phyloP scores from a whole-genome alignment of 2,113 vertebrate species.

The Tiliqua scincoides region DNA sequence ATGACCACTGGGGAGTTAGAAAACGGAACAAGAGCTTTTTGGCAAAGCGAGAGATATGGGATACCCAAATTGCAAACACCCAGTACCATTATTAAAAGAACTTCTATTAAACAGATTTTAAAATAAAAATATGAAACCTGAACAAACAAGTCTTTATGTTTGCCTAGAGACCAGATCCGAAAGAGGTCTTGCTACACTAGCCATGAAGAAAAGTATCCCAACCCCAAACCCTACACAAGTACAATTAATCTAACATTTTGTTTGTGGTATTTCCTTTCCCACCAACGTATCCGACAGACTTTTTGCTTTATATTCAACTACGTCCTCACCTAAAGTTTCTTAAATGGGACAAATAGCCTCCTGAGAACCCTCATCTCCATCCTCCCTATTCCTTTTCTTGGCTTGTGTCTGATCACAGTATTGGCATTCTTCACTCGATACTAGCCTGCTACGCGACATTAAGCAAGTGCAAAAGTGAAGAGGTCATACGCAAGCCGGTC shows the following conservation, averaged over 20 bases:
- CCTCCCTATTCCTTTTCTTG: conserved; percentile 18
- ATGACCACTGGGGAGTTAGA: conserved; percentile 52
- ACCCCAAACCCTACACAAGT: conserved; percentile 9
- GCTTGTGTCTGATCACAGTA: background rate
- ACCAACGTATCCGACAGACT: conserved; percentile 11
- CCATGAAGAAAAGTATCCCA: background rate
- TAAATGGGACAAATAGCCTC: conserved; percentile 4
- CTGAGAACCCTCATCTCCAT: background rate
- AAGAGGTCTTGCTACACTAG: conserved; percentile 16
- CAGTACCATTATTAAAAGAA: conserved; percentile 37
- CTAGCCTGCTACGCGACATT: background rate
- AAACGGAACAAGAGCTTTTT: conserved; percentile 44
- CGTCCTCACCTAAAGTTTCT: conserved; percentile 33
- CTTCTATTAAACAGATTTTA: conserved; percentile 47
- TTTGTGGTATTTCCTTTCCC: conserved; percentile 51
- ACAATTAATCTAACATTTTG: conserved; percentile 38
- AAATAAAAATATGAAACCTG: conserved; percentile 24
- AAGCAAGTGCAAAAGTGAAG: background rate
- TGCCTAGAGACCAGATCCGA: conserved; percentile 34
- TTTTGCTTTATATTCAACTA: conserved; percentile 26
- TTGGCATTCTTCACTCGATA: background rate
- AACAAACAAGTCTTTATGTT: conserved; percentile 2
- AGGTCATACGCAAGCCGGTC: background rate
- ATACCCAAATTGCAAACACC: conserved; percentile 51
- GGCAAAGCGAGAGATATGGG: conserved; percentile 9